Conservation (phyloP, 1,140 invertebrate genomes). For the Lepidurus couesii region DNA sequence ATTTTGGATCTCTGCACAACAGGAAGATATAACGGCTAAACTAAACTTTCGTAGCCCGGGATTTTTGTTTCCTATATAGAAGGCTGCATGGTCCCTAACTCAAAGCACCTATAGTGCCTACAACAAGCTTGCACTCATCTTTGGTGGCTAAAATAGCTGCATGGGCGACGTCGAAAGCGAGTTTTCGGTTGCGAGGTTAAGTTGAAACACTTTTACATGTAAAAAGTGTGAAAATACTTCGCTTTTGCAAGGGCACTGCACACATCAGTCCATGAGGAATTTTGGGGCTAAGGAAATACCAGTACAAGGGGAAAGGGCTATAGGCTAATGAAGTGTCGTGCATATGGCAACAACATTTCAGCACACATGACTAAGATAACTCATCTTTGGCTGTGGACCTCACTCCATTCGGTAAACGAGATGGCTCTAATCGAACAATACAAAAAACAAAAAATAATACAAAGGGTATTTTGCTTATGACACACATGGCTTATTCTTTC, state of each 20-base stretch:
- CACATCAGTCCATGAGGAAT: neutral
- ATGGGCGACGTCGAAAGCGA: neutral
- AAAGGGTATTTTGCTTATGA: neutral
- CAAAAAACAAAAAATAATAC: neutral
- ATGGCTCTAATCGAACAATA: neutral
- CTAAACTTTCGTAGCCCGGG: neutral
- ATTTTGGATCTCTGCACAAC: neutral
- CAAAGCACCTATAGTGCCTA: neutral
- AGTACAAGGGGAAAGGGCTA: neutral
- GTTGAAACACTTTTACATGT: neutral
- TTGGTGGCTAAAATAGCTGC: conserved; percentile 14
- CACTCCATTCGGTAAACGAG: neutral
- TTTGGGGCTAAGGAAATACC: neutral
- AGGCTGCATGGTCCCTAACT: conserved; percentile 1
- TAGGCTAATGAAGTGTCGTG: conserved; percentile 18
- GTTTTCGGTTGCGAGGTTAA: neutral
- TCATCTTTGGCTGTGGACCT: neutral
- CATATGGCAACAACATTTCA: conserved; percentile 11
- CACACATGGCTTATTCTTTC: neutral
- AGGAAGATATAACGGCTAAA: neutral
- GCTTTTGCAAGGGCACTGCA: neutral
- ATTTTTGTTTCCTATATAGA: neutral
- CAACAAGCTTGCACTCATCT: conserved; percentile 19
- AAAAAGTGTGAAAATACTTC: neutral
- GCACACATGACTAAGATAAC: conserved; percentile 5